Base-by-base conservation (phyloP, 2,113 vertebrate species). In the Platysternon megacephalum region DNA sequence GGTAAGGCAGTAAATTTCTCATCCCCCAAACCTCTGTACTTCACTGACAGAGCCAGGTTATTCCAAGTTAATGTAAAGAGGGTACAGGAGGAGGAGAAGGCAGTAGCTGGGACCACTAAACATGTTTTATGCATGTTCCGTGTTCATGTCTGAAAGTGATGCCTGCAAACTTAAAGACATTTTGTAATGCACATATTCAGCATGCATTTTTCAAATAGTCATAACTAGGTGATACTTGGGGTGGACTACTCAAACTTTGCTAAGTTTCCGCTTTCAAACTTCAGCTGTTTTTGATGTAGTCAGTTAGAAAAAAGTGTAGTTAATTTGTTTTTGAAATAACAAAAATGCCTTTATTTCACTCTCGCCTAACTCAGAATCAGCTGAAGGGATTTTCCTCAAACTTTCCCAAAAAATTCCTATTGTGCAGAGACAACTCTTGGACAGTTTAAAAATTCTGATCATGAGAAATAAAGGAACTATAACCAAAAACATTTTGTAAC, bases 191-290 rank as follows among this genome's bases (percentile, higher is more conserved):
- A 21, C 19, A 83, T 79, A 93, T 78, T 53, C 0, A 39, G 26
- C 44, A 35, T 22, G 12, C 2, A 88, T 90, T 46, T 44, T 78
- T 44, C n/a, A 46, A 78, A 14, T 44, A 24, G 74, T 26, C 24
- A 26, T 16, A 42, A 42, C 68, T 28, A 61, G 56, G 56, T 61
- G 76, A 81, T 56, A 28, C 26, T 90, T 82, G 68, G 35, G 44
- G 74, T 89, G 35, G 26, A 84, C 48, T 87, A 2, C 51, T 78
- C 61, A 61, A 78, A 84, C 19, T 26, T 4, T 22, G 39, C 19
- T 53, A 81, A 56, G 65, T n/a, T 89, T 86, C 16, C 56, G 56
- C 79, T 94, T 87, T 84, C 86, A 78, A 49, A 82, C 79, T 68
- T 79, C 22, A 48, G 86, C 28, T 93, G 52, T 11, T 42, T 95